Evolutionary conservation across 2,113 vertebrate species (phyloP), one percentile per base, ranked within the genome.

Genomic region (Aptenodytes patagonicus): DNA sequence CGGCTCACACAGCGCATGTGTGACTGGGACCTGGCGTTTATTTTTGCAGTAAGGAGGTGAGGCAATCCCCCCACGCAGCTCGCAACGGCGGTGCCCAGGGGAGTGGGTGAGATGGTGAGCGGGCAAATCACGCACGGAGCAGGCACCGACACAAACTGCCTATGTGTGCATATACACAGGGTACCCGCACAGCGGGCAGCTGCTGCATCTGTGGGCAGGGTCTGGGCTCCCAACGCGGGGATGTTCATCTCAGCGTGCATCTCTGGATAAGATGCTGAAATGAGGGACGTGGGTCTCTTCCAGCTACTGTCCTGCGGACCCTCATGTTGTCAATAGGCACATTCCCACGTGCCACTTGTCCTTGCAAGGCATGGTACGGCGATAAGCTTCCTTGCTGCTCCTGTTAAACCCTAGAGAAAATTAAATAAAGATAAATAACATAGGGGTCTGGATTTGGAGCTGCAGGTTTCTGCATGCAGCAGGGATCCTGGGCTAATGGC

Each of bases 151-250:
- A 52, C 70, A 47, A 58, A 15, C 28, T 6, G 1, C 9, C 49
- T 24, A 0, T 11, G 11, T 7, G 17, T 60, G 57, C 6, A 15
- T 49, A 4, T 3, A 13, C 14, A 11, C 22, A n/a, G 57, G 47
- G 65, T 24, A 36, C 57, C 57, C 1, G 0, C 32, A 24, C 11
- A 36, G 21, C 4, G 1, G 34, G 54, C n/a, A 55, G 49, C 57
- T 38, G 49, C 78, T 44, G 32, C 22, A 1, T 34, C 83, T 51
- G 5, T 34, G 47, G 40, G 61, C 32, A 57, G 15, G 12, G 10
- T 25, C 62, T 57, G 77, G 13, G 6, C 10, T 44, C 32, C 55
- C 14, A 0, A 20, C 1, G 0, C 0, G 3, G 22, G 32, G 17
- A 36, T 0, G 0, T 32, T 60, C 32, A 60, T 29, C 52, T 28